phyloP scores from a whole-genome alignment of 64 coral and sea anemone species.

The Dendronephthya gigantea region DNA sequence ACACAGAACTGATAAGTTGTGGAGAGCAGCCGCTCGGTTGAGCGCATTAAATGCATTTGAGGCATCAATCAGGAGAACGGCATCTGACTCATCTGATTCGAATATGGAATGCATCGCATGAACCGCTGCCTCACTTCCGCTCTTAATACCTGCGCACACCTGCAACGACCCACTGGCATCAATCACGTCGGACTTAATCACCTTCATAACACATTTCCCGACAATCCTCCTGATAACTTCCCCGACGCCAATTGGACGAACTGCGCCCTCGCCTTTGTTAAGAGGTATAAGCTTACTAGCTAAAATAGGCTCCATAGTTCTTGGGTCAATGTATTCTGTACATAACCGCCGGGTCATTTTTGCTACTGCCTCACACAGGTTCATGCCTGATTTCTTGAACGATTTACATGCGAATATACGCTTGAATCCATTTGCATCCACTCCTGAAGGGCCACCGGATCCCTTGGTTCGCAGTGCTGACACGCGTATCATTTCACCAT shows the following conservation, averaged over 20 bases:
- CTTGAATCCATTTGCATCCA: constrained; percentile 27
- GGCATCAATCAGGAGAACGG: too few relatives aligned
- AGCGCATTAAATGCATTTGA: too few relatives aligned
- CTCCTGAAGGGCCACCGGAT: constrained; percentile 14
- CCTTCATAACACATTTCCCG: neutral
- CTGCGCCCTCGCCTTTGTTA: too few relatives aligned
- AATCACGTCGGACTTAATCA: neutral
- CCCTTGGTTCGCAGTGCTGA: constrained; percentile 15
- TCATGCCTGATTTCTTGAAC: constrained; percentile 18
- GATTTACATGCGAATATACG: constrained; percentile 14
- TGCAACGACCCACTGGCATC: neutral
- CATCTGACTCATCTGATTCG: too few relatives aligned
- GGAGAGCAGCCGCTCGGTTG: too few relatives aligned
- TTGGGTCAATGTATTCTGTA: neutral
- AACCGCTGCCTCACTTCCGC: neutral
- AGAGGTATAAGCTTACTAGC: too few relatives aligned
- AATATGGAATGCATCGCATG: neutral
- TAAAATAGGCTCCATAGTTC: too few relatives aligned
- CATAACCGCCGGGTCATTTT: neutral
- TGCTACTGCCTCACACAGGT: constrained; percentile 9
- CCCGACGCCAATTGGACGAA: neutral
- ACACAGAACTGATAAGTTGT: too few relatives aligned
- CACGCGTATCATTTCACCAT: neutral
- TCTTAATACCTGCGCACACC: neutral
- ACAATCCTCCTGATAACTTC: neutral